A percentile compares a stretch with the other conserved stretches of the same genome.
These are phyloP conservation scores for Charadrius vociferus DNA, from an alignment of 2,113 vertebrate species.

Conservation along the genomic window DNA sequence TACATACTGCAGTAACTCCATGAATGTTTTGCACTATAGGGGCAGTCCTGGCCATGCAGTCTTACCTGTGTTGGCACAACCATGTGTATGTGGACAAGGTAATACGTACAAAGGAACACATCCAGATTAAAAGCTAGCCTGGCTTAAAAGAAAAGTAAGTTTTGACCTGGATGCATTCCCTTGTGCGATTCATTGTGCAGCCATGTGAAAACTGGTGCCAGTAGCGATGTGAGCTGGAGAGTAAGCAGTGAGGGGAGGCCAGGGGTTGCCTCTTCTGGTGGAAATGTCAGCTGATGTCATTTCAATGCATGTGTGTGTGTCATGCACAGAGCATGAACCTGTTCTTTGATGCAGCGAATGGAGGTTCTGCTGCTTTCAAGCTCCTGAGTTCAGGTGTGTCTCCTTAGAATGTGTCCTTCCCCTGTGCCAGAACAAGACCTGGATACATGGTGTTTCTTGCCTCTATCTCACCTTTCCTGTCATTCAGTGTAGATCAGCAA, in stretches of 20 bases:
- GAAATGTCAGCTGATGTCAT: too few species aligned
- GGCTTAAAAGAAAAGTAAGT: not conserved
- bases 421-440: not conserved
- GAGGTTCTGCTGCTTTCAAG: not conserved
- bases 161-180: not conserved
- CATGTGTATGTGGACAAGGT: accelerated
- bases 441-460: not conserved
- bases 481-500: accelerated
- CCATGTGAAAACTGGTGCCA: not conserved
- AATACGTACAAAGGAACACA: not conserved
- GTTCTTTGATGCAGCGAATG: not conserved
- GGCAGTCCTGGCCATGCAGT: not conserved
- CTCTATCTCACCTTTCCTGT: not conserved
- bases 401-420: not conserved
- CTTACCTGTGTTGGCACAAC: not conserved
- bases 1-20: accelerated
- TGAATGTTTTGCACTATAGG: not conserved
- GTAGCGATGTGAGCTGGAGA: not conserved
- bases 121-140: not conserved
- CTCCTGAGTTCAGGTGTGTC: not conserved
- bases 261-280: not conserved
- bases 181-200: not conserved
- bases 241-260: not conserved
- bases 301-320: accelerated
- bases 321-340: too few species aligned